These are phyloP conservation scores for Numenius arquata DNA, from an alignment of 2,113 vertebrate genomes.

Conservation along the genomic window DNA sequence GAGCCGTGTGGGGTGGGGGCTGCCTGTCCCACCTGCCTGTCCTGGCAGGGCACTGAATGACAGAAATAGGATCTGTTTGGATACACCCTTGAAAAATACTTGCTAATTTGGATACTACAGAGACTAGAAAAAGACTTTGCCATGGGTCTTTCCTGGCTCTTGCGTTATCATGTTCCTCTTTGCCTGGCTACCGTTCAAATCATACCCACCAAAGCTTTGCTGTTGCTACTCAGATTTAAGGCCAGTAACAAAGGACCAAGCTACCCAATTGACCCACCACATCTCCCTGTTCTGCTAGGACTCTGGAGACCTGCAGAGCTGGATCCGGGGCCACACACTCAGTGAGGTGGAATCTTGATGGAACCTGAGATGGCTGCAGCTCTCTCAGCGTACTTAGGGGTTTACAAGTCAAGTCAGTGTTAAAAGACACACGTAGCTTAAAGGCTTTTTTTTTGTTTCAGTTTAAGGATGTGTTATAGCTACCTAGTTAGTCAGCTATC, in stretches of 20 bases:
- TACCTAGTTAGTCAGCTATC: neutral
- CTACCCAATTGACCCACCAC: accelerated
- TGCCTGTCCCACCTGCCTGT: neutral
- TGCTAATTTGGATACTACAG: neutral
- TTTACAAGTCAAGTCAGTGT: neutral
- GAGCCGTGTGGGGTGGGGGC: accelerated
- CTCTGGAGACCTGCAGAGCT: neutral
- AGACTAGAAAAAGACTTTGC: neutral
- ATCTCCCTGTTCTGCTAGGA: neutral
- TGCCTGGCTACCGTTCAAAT: neutral
- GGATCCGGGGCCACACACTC: accelerated
- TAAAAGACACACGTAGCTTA: neutral
- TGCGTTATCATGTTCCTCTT: neutral
- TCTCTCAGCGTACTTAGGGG: accelerated
- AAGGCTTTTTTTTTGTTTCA: neutral
- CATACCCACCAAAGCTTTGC: neutral
- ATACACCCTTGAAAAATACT: neutral
- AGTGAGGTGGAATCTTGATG: neutral
- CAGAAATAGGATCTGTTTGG: neutral
- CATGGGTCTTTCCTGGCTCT: neutral
- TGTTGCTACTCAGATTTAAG: neutral
- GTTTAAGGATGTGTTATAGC: neutral
- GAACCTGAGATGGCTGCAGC: neutral
- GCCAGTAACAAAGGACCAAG: neutral
- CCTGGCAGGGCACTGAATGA: neutral